Conservation (phyloP, 2,888 invertebrate genomes). For the Amblyteles armatorius region DNA sequence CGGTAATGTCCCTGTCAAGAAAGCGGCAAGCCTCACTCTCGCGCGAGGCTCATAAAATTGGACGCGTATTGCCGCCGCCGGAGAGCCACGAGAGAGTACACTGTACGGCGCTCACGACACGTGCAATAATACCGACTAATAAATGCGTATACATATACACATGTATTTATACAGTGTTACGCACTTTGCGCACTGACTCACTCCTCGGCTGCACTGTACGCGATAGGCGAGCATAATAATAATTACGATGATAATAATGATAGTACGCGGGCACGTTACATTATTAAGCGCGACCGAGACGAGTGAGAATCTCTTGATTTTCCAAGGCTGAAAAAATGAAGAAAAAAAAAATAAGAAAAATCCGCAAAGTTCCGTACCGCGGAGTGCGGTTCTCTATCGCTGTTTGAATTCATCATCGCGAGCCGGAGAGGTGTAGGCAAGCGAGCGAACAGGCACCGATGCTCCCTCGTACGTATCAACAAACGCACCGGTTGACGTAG, state of each 20-base stretch:
- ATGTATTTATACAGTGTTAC: constrained; percentile 39
- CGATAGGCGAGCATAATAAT: constrained; percentile 35
- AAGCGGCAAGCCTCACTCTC: constrained; percentile 78
- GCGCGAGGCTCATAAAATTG: constrained; percentile 79
- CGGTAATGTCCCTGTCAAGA: constrained; percentile 82
- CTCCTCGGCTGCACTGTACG: constrained; percentile 19
- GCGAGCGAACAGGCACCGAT: constrained; percentile 57
- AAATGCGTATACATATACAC: constrained; percentile 19
- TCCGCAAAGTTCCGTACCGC: constrained; percentile 42
- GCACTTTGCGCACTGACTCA: constrained; percentile 62
- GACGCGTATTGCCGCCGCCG: constrained; percentile 58
- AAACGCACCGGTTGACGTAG: constrained; percentile 45
- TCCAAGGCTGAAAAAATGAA: constrained; percentile 23
- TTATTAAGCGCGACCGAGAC: constrained; percentile 34
- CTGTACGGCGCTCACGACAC: constrained; percentile 23
- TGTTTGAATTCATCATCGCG: constrained; percentile 18
- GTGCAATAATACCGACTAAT: constrained; percentile 28
- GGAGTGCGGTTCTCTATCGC: neutral
- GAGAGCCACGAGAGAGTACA: constrained; percentile 15
- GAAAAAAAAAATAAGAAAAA: constrained; percentile 20
- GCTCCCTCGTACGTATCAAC: constrained; percentile 64
- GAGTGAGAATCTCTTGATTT: constrained; percentile 54
- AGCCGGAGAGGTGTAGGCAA: neutral
- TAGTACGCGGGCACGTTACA: constrained; percentile 27
- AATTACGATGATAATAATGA: constrained; percentile 2